These are phyloP conservation scores for Eurystomus gularis DNA, from an alignment of 2,113 vertebrate species.

Conservation along the genomic window DNA sequence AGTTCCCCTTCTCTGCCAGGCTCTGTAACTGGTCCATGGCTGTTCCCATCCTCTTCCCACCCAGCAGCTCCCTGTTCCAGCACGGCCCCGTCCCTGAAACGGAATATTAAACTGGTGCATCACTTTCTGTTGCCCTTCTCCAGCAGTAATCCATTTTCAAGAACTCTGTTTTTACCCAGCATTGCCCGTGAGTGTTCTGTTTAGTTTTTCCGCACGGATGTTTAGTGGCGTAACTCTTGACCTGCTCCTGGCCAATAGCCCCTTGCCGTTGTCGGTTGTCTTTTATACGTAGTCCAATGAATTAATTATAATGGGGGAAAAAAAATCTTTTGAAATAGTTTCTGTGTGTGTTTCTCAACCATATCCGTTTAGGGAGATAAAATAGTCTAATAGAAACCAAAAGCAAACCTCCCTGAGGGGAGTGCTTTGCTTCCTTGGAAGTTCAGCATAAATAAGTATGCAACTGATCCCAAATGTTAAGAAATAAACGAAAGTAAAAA, in stretches of 20 bases:
- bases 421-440: background rate
- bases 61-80: background rate
- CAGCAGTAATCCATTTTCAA: fast-evolving
- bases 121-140: background rate
- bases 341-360: background rate
- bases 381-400: background rate
- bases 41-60: fast-evolving
- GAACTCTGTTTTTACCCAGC: background rate
- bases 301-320: background rate
- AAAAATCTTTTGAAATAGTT: background rate
- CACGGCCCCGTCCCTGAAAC: background rate
- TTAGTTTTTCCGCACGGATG: background rate
- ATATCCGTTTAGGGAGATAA: background rate
- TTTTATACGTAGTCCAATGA: background rate
- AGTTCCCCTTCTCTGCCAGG: background rate
- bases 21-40: background rate
- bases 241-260: background rate
- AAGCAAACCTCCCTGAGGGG: background rate
- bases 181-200: background rate
- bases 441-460: background rate
- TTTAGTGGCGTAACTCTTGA: background rate
- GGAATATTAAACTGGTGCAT: background rate
- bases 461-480: background rate
- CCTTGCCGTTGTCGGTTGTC: background rate
- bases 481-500: background rate